Conservation (phyloP, 2,113 vertebrate species). For the Heterocephalus glaber region DNA sequence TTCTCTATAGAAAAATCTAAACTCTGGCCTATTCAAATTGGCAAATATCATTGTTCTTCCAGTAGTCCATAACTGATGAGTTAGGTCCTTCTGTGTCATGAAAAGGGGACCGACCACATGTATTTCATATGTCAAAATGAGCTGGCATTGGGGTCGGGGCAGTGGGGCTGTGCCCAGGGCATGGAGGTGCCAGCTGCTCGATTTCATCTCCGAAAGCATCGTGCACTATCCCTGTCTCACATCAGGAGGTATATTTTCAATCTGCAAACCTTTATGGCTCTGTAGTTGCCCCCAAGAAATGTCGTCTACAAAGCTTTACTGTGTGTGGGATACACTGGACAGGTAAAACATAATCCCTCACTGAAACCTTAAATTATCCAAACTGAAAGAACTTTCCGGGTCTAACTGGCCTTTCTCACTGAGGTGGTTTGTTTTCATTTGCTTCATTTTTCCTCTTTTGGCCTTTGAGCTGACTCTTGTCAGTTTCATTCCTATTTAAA, state of each 20-base stretch:
- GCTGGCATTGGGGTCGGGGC: not conserved
- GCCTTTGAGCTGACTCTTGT: constrained; percentile 65
- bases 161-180: not conserved
- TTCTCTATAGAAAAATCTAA: not conserved
- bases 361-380: constrained; percentile 72
- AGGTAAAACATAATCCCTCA: constrained; percentile 58
- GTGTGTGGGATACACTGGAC: not conserved
- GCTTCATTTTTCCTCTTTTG: constrained; percentile 67
- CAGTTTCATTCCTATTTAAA: constrained; percentile 81
- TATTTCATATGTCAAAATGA: not conserved
- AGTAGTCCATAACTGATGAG: not conserved
- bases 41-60: not conserved
- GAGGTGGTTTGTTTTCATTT: constrained; percentile 75
- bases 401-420: constrained; percentile 65
- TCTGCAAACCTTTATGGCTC: constrained; percentile 3
- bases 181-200: not conserved
- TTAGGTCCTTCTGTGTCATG: not conserved
- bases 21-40: not conserved
- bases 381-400: constrained; percentile 58
- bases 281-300: not conserved
- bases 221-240: not conserved
- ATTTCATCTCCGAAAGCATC: not conserved
- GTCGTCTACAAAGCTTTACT: not conserved
- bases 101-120: not conserved
- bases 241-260: constrained; percentile 19